Evolutionary conservation across 2,888 invertebrate genomes (phyloP).

Genomic region (Halictus quadricinctus): DNA sequence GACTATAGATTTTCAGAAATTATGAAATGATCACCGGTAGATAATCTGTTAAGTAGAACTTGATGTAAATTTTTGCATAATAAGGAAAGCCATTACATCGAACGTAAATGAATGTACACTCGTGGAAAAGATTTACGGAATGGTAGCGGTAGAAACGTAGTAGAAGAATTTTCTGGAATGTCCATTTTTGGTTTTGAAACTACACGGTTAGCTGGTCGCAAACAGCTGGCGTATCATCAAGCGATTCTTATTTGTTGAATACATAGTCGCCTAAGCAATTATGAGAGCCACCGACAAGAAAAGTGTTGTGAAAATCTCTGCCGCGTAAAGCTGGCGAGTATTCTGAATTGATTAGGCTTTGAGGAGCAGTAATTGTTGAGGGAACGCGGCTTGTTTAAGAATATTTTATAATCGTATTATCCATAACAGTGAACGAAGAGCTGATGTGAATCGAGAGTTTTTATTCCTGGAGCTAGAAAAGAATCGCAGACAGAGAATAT

Average conservation of each 20-base stretch:
- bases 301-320: slow-evolving; percentile 14
- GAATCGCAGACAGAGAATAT: not conserved
- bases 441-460: not conserved
- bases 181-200: not conserved
- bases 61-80: not conserved
- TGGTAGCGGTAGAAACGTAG: not conserved
- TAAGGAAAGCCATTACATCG: not conserved
- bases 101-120: not conserved
- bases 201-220: not conserved
- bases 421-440: not conserved
- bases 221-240: not conserved
- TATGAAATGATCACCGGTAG: not conserved
- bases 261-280: slow-evolving; percentile 26
- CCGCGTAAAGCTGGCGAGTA: not conserved
- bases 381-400: not conserved
- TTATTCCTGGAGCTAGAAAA: not conserved
- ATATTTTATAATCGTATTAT: not conserved
- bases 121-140: not conserved
- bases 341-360: not conserved
- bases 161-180: not conserved
- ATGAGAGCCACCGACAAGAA: slow-evolving; percentile 2
- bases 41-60: not conserved
- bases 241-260: slow-evolving; percentile 5
- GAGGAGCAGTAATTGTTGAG: not conserved
- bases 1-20: not conserved